A percentile compares a stretch with the other conserved stretches of the same genome.
Conservation (phyloP, 1,140 invertebrate species). For the Diabrotica virgifera region DNA sequence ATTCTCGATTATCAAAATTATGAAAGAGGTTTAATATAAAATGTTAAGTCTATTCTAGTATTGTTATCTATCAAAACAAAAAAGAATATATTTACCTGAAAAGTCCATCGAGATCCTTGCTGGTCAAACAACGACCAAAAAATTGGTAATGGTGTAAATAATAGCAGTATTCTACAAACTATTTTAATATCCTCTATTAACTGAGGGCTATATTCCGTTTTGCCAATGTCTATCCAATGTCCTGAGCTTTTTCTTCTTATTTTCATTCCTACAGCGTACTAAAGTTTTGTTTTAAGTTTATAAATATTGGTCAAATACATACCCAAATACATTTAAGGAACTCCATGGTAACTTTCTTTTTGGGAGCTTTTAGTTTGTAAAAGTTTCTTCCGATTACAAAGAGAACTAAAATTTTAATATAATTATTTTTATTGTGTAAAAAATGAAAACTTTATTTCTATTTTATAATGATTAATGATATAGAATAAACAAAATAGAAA, state of each 20-base stretch:
- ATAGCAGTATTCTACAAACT: slow-evolving; percentile 48
- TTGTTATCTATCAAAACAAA: neutral
- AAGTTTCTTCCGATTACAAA: slow-evolving; percentile 66
- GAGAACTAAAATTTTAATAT: slow-evolving; percentile 55
- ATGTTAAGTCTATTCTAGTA: no score
- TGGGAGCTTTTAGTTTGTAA: slow-evolving; percentile 66
- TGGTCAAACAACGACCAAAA: slow-evolving; percentile 68
- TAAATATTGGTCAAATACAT: slow-evolving; percentile 44
- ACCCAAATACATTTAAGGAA: slow-evolving; percentile 64
- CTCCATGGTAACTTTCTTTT: slow-evolving; percentile 66
- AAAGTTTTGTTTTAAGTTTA: slow-evolving; percentile 17
- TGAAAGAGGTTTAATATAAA: no score
- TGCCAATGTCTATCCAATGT: slow-evolving; percentile 69
- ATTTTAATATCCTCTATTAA: slow-evolving; percentile 59
- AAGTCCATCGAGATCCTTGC: slow-evolving; percentile 66
- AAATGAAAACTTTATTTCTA: no score
- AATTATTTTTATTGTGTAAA: no score
- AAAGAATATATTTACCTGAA: slow-evolving; percentile 55
- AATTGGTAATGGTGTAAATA: slow-evolving; percentile 66
- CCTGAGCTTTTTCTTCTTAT: slow-evolving; percentile 36
- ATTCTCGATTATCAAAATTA: no score
- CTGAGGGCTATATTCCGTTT: slow-evolving; percentile 56
- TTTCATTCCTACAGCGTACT: slow-evolving; percentile 34
- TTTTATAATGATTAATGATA: no score
- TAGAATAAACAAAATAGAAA: no score